Conservation (phyloP, 2,797 vertebrate species). For the Manis javanica region DNA sequence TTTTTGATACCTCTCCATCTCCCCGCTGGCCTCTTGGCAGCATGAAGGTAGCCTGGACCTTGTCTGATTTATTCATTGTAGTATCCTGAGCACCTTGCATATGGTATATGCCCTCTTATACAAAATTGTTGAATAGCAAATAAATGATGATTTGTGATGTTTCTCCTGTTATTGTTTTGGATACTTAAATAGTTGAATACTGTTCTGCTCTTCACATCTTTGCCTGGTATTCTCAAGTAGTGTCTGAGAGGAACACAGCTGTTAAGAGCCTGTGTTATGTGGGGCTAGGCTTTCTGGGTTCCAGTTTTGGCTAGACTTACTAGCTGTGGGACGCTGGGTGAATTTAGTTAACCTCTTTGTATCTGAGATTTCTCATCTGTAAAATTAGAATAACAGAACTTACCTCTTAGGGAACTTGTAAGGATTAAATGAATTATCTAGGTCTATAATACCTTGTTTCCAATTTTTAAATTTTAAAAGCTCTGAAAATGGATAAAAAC, state of each 20-base stretch:
- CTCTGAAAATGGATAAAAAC: background rate
- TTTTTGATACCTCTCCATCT: background rate
- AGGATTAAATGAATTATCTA: constrained; percentile 6
- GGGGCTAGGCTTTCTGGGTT: background rate
- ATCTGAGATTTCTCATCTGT: background rate
- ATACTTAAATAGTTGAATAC: constrained; percentile 2
- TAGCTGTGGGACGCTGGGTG: background rate
- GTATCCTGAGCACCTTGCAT: background rate
- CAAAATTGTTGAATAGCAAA: constrained; percentile 39
- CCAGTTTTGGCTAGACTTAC: background rate
- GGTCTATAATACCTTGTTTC: background rate
- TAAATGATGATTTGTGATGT: constrained; percentile 32
- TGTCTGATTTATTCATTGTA: background rate
- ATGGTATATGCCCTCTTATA: background rate
- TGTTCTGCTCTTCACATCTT: background rate
- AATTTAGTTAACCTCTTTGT: background rate
- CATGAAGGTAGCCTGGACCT: background rate
- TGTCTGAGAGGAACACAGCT: background rate
- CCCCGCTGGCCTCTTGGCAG: background rate
- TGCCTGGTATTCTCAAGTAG: background rate
- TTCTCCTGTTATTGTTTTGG: background rate
- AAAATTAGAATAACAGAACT: background rate
- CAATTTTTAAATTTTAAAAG: constrained; percentile 26
- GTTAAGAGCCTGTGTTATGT: background rate
- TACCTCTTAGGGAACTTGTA: background rate